phyloP scores from a whole-genome alignment of 2,113 vertebrate genomes.

The Onychostruthus taczanowskii region DNA sequence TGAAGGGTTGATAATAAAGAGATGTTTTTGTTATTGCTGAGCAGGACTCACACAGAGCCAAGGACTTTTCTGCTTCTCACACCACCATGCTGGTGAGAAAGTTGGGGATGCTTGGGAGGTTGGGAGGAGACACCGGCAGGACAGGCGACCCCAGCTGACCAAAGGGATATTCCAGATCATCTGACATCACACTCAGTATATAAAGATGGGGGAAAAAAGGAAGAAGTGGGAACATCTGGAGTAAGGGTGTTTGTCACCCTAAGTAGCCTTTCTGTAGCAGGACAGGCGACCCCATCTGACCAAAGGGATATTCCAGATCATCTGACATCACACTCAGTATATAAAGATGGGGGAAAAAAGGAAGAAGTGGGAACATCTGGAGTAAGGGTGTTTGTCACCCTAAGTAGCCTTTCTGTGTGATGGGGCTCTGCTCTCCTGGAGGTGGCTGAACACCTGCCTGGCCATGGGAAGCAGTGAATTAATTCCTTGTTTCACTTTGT shows the following conservation, averaged over 20 bases:
- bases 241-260: not conserved
- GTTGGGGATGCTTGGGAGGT: rapidly evolving
- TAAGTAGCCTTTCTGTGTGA: not conserved
- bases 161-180: not conserved
- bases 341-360: not conserved
- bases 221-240: not conserved
- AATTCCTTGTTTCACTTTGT: not conserved
- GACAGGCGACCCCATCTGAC: not conserved
- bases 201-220: not conserved
- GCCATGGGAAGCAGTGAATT: not conserved
- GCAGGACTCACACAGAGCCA: not conserved
- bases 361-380: not conserved
- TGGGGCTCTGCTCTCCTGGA: not conserved
- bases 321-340: not conserved
- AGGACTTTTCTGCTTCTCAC: not conserved
- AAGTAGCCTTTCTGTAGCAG: too few relatives aligned
- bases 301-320: not conserved
- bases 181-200: not conserved
- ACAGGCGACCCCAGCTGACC: not conserved
- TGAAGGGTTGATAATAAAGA: not conserved
- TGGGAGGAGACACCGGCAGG: not conserved
- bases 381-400: not conserved
- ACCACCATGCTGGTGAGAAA: not conserved
- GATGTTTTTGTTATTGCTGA: not conserved
- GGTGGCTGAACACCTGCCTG: not conserved